These are phyloP conservation scores for Ennomos fuscantarius DNA, from an alignment of 2,888 invertebrate genomes.

Conservation along the genomic window DNA sequence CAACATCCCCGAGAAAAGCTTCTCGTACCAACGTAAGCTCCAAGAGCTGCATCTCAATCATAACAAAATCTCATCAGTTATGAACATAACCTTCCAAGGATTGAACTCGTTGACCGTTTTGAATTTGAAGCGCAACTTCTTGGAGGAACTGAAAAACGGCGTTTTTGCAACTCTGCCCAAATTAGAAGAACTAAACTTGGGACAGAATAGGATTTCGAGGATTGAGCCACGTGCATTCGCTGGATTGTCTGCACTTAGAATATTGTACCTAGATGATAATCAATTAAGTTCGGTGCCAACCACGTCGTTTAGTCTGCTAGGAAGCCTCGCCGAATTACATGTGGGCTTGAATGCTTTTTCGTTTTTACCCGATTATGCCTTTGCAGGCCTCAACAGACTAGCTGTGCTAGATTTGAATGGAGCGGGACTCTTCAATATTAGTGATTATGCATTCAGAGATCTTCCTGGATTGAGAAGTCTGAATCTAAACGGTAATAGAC, in stretches of 20 bases:
- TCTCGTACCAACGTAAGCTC: conserved; percentile 91
- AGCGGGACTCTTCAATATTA: conserved; percentile 92
- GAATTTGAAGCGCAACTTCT: conserved; percentile 92
- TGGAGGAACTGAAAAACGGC: conserved; percentile 91
- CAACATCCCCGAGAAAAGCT: conserved; percentile 91
- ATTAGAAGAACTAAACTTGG: conserved; percentile 93
- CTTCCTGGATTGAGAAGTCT: conserved; percentile 90
- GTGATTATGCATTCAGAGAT: conserved; percentile 90
- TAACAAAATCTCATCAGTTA: conserved; percentile 93
- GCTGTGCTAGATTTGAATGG: conserved; percentile 92
- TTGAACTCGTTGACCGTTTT: conserved; percentile 91
- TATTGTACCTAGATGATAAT: conserved; percentile 94
- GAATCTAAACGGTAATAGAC: conserved; percentile 92
- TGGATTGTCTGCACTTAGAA: conserved; percentile 90
- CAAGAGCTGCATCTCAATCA: conserved; percentile 93
- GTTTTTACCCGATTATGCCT: conserved; percentile 90
- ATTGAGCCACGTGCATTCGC: conserved; percentile 92
- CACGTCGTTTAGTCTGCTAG: conserved; percentile 88
- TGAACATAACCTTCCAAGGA: conserved; percentile 92
- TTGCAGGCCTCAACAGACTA: conserved; percentile 90
- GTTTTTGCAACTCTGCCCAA: conserved; percentile 90
- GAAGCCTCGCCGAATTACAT: conserved; percentile 92
- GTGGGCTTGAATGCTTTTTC: conserved; percentile 94
- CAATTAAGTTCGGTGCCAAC: conserved; percentile 91
- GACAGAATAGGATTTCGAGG: conserved; percentile 92